Percentiles rank a stretch among this genome's conserved stretches.
Conservation (phyloP, 2,113 vertebrate genomes). For the Gymnogyps californianus region DNA sequence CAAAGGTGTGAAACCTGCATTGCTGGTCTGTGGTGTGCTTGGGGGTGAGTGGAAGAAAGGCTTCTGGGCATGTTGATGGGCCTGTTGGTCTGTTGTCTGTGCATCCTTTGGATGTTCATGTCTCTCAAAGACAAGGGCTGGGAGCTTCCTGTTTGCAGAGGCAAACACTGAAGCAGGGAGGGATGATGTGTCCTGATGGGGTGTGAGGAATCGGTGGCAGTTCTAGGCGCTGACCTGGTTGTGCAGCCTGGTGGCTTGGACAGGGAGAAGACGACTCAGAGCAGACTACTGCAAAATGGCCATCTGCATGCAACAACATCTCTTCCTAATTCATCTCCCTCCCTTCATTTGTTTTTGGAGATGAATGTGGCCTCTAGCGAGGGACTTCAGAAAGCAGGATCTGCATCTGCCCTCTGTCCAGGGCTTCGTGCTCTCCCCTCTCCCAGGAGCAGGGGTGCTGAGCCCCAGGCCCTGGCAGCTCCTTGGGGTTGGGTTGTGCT, state of each 20-base stretch:
- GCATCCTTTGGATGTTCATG: accelerated
- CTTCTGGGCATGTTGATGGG: accelerated
- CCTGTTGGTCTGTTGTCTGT: background rate
- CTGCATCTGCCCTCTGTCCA: background rate
- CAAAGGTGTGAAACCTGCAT: background rate
- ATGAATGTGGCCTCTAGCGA: accelerated
- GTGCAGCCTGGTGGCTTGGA: too few species aligned
- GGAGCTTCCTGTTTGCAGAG: background rate
- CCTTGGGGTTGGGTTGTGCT: background rate
- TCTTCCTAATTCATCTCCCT: background rate
- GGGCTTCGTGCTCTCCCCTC: background rate
- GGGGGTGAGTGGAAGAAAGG: background rate
- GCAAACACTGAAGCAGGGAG: background rate
- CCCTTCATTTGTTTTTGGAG: background rate
- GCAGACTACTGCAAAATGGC: accelerated
- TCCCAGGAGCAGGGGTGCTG: background rate
- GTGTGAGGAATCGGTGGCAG: accelerated
- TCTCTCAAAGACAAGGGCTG: background rate
- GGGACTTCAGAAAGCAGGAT: background rate
- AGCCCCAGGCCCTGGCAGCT: background rate
- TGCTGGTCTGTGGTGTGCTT: background rate
- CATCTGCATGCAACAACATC: accelerated
- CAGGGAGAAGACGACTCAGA: accelerated
- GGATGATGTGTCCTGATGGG: background rate
- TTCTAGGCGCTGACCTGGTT: background rate